Conservation (phyloP, 2,888 invertebrate species). For the Drosophila ezoana region DNA sequence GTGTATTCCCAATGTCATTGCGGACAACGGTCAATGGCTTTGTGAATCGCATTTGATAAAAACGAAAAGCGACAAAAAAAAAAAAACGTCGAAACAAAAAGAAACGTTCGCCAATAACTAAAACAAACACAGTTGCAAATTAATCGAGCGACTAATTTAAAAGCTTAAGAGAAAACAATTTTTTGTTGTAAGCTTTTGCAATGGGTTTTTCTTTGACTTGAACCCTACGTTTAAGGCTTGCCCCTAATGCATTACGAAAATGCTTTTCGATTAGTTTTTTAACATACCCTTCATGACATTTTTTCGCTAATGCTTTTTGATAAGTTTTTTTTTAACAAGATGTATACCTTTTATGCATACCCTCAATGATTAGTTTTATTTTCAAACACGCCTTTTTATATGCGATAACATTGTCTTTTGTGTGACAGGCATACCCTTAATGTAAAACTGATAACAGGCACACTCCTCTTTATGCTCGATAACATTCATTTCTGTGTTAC, state of each 20-base stretch:
- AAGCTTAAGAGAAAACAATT: not conserved
- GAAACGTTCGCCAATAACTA: conserved; percentile 39
- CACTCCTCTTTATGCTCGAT: not conserved
- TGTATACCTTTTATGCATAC: not conserved
- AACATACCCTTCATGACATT: too few species aligned
- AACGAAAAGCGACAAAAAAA: conserved; percentile 12
- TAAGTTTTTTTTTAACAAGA: too few species aligned
- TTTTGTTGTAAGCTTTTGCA: not conserved
- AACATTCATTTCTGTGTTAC: not conserved
- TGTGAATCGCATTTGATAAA: conserved; percentile 55
- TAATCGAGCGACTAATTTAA: not conserved
- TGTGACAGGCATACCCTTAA: not conserved
- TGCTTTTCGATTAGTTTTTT: not conserved
- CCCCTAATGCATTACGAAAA: not conserved
- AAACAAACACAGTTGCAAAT: conserved; percentile 19
- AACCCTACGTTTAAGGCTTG: not conserved
- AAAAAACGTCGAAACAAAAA: conserved; percentile 11
- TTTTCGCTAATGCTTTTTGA: not conserved
- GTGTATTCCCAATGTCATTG: conserved; percentile 64
- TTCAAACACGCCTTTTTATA: not conserved
- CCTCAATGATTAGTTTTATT: not conserved
- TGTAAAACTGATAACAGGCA: not conserved
- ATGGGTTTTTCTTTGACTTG: not conserved
- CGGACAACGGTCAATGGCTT: conserved; percentile 76
- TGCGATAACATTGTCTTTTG: not conserved